phyloP scores from a whole-genome alignment of 2,113 vertebrate species.

The Solea solea region DNA sequence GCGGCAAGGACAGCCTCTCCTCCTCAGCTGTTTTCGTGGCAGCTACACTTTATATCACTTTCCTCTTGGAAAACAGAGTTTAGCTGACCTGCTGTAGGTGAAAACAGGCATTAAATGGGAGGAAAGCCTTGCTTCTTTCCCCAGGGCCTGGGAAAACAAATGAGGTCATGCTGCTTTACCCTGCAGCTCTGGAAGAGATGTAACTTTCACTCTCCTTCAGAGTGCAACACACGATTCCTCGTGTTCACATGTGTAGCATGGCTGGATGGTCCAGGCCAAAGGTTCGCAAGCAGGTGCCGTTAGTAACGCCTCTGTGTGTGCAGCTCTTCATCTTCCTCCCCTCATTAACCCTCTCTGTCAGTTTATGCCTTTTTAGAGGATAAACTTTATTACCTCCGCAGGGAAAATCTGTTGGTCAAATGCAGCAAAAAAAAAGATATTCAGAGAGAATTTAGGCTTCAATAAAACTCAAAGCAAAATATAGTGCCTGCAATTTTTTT shows the following conservation, averaged over 20 bases:
- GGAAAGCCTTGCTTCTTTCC: slow-evolving; percentile 9
- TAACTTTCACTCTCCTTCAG: slow-evolving; percentile 26
- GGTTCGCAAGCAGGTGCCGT: slow-evolving; percentile 40
- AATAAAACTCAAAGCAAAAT: slow-evolving; percentile 39
- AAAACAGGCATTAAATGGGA: slow-evolving; percentile 49
- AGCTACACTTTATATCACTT: slow-evolving; percentile 17
- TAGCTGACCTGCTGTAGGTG: slow-evolving; percentile 36
- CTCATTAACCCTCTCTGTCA: slow-evolving; percentile 56
- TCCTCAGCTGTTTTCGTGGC: slow-evolving; percentile 5
- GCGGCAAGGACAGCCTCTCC: background rate
- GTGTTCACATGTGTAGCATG: slow-evolving; percentile 1
- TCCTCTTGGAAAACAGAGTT: slow-evolving; percentile 9
- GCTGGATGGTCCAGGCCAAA: slow-evolving; percentile 20
- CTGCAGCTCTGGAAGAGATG: slow-evolving; percentile 19
- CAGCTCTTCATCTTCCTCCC: slow-evolving; percentile 45
- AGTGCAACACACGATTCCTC: slow-evolving; percentile 1
- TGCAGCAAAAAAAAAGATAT: slow-evolving; percentile 54
- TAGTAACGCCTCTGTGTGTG: slow-evolving; percentile 37
- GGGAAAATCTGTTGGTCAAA: slow-evolving; percentile 52
- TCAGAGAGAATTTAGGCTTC: slow-evolving; percentile 14
- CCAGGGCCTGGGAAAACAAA: slow-evolving; percentile 32
- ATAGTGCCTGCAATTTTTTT: background rate
- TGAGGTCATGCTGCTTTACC: slow-evolving; percentile 37
- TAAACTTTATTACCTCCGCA: slow-evolving; percentile 56
- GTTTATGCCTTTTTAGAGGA: slow-evolving; percentile 53